These are phyloP conservation scores for Accipiter cooperii DNA, from an alignment of 2,113 vertebrate species.

Conservation along the genomic window DNA sequence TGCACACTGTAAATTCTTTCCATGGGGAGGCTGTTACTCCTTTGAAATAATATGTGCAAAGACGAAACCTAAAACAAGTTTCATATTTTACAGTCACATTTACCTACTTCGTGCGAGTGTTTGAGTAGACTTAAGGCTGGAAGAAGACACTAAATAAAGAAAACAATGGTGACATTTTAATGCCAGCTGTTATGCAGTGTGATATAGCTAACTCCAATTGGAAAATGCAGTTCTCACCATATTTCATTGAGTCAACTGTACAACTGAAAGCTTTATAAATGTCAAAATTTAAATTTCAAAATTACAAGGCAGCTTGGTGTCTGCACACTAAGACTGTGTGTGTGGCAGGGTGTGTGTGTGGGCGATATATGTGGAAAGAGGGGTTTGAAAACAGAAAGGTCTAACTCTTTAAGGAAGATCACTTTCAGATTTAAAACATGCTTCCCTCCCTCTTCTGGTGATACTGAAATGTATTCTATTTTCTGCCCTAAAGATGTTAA, in stretches of 20 bases:
- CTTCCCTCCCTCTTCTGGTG: background rate
- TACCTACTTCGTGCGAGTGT: background rate
- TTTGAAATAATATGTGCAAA: background rate
- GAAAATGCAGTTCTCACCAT: slow-evolving; percentile 10
- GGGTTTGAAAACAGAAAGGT: background rate
- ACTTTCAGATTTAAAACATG: background rate
- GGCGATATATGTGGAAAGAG: background rate
- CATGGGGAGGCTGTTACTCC: background rate
- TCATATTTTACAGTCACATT: background rate
- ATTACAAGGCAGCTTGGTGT: background rate
- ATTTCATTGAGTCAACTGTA: background rate
- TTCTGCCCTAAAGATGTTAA: background rate
- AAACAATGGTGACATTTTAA: slow-evolving; percentile 24
- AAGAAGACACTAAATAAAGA: slow-evolving; percentile 27
- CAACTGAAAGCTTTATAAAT: slow-evolving; percentile 13
- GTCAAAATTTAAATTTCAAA: background rate
- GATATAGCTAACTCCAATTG: background rate
- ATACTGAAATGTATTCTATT: background rate
- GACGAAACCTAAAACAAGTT: background rate
- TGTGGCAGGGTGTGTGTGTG: rapidly evolving
- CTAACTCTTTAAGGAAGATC: background rate
- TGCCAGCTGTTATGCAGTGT: background rate
- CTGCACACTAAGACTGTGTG: background rate
- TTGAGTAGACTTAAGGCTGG: background rate
- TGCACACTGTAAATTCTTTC: background rate